Base-by-base conservation (phyloP, 1,140 invertebrate species). In the Drosophila persimilis region DNA sequence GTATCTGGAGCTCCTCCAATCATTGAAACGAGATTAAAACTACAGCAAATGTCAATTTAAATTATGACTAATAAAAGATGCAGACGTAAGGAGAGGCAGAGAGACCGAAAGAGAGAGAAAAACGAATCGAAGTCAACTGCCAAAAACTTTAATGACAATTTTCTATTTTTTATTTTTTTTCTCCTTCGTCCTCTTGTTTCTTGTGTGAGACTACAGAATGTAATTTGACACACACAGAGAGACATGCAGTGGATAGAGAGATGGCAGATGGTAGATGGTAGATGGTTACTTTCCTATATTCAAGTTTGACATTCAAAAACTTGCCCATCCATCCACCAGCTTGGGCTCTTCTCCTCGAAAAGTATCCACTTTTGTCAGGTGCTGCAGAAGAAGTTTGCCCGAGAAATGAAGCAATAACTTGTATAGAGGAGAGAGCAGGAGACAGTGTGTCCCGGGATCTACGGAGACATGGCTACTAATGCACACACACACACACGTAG, bases 331-430 rank as follows among this genome's bases (percentile, higher is more conserved):
- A 24, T 63, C 44, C 52, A 69, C 56, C 63, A 69, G 62, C 29
- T 67, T 52, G 63, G 53, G 48, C 15, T 39, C 43, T 61, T 47
- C 73, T 61, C 53, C 15, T 39, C 43, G 29, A 58, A 52, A 73
- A 50, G 60, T 65, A 51, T 73, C 69, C 59, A 66, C 51, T 66
- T 64, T 74, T 73, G 55, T 53, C 70, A 73, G 71, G 55, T 64
- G 45, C 11, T 24, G 45, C 6, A 8, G 54, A 73, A 73, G 67
- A 57, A 80, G 57, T 71, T 84, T 58, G 62, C 75, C 48, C 50
- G 57, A 76, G 83, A 88, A 86, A 81, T 88, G 78, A 86, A 86
- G 81, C 81, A 83, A 86, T 86, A 88, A 88, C 83, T 81, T 86
- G 83, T 39, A 13, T 13, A 39, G 11, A 4, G 35, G 11, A 39